A percentile compares a stretch with the other conserved stretches of the same genome.
phyloP scores from a whole-genome alignment of 53 echinoderm and acorn worm species.

The Pentamera pediparva region DNA sequence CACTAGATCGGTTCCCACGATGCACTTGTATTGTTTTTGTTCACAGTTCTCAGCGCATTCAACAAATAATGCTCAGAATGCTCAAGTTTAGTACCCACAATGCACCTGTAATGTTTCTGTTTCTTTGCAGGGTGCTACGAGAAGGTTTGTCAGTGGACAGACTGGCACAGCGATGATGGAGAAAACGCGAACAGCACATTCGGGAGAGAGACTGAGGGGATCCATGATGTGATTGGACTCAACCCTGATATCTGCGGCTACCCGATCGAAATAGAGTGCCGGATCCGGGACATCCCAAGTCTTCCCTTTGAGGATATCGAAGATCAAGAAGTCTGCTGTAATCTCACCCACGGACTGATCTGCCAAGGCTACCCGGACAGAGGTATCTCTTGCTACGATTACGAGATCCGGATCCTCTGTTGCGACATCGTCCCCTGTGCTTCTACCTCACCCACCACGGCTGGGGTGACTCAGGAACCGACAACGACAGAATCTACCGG shows the following conservation, averaged over 20 bases:
- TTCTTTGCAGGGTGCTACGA: slow-evolving; percentile 16
- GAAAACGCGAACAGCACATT: slow-evolving; percentile 5
- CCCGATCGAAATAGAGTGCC: slow-evolving; percentile 1
- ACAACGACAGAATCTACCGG: neutral
- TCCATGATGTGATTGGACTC: slow-evolving; percentile 8
- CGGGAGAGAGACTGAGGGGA: neutral
- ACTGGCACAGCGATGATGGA: slow-evolving; percentile 45
- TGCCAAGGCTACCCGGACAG: slow-evolving; percentile 1
- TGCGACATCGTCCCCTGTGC: slow-evolving; percentile 5
- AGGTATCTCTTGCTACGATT: slow-evolving; percentile 9
- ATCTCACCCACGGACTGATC: slow-evolving; percentile 18
- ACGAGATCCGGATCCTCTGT: slow-evolving; percentile 8
- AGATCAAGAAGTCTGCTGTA: slow-evolving; percentile 20
- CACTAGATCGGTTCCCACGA: no score
- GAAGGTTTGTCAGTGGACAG: slow-evolving; percentile 48
- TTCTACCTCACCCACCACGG: neutral
- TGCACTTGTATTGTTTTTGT: no score
- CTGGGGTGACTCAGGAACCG: neutral
- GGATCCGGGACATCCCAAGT: slow-evolving; percentile 5
- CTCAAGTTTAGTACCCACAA: no score
- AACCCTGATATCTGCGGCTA: slow-evolving; percentile 23
- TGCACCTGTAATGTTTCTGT: neutral
- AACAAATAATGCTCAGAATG: no score
- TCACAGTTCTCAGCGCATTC: no score
- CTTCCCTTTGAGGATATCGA: slow-evolving; percentile 13